Base-by-base conservation (phyloP, 1,140 invertebrate genomes). In the Apocrypta bakeri region DNA sequence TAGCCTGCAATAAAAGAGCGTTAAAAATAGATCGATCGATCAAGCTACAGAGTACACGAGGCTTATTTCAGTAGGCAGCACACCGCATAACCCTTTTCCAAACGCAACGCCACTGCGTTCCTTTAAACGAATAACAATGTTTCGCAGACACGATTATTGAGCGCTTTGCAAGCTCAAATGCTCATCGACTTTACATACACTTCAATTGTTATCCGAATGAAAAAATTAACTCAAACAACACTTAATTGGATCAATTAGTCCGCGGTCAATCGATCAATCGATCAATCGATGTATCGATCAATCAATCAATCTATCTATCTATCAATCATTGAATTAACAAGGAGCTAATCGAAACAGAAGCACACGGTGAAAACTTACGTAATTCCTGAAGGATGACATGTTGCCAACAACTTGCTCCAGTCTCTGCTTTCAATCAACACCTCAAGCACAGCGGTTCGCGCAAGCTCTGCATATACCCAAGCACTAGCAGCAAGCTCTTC, bases 311-410 rank as follows among this genome's bases (percentile, higher is more conserved):
- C 64, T 7, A n/a, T 17, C 48, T n/a, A n/a, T n/a, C n/a, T n/a
- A n/a, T n/a, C n/a, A n/a, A n/a, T n/a, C n/a, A n/a, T n/a, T n/a
- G n/a, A n/a, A n/a, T n/a, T 11, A 48, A 42, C 40, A 42, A 42
- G 9, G 40, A 0, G 14, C 40, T 3, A 48, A 0, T 1, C 42
- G 12, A 48, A 17, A 11, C 14, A 48, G n/a, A n/a, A n/a, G n/a
- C 42, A 17, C 40, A 42, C 11, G 21, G 42, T 48, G 78, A 61
- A 71, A 76, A 91, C 91, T 92, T 91, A 92, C 91, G 72, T 91
- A 92, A 88, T 88, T 90, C 82, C 90, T 90, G 83, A 89, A 91
- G 75, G 91, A 90, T 29, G 90, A 88, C 90, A 91, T 91, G 80
- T 42, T 64, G 79, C 78, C 48, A 56, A 56, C 48, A 56, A 56